Evolutionary conservation across 2,888 invertebrate genomes (phyloP).

Genomic region (Xestobium rufovillosum): DNA sequence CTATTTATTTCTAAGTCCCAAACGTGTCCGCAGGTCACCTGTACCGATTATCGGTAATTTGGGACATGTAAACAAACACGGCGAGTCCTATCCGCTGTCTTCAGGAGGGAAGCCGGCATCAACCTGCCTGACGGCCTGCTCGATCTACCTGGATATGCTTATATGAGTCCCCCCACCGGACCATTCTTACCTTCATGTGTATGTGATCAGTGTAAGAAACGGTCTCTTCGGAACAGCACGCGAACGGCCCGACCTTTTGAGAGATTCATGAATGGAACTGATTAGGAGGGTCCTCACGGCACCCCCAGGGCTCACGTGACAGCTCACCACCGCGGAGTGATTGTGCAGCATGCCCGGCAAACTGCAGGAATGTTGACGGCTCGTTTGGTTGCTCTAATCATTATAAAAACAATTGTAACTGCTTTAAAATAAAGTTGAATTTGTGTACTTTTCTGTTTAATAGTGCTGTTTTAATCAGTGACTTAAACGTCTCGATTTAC

Average conservation of each 20-base stretch:
- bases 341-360: too few relatives aligned
- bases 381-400: too few relatives aligned
- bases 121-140: constrained; percentile 35
- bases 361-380: too few relatives aligned
- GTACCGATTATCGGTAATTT: constrained; percentile 21
- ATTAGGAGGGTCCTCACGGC: constrained; percentile 12
- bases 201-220: constrained; percentile 45
- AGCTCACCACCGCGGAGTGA: too few relatives aligned
- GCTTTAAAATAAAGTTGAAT: too few relatives aligned
- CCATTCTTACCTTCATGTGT: constrained; percentile 44
- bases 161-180: constrained; percentile 41
- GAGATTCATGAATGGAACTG: constrained; percentile 28
- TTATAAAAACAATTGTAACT: too few relatives aligned
- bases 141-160: constrained; percentile 39
- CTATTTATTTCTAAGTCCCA: constrained; percentile 1
- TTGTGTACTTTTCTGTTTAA: too few relatives aligned
- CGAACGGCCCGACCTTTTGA: too few relatives aligned
- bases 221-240: constrained; percentile 43
- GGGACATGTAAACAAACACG: constrained; percentile 24
- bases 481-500: too few relatives aligned
- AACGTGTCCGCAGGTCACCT: constrained; percentile 12
- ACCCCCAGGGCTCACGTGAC: too few relatives aligned
- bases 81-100: constrained; percentile 8
- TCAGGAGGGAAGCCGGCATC: constrained; percentile 25
- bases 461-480: too few relatives aligned